phyloP scores from a whole-genome alignment of 1,140 invertebrate genomes.

The Megalopta genalis region DNA sequence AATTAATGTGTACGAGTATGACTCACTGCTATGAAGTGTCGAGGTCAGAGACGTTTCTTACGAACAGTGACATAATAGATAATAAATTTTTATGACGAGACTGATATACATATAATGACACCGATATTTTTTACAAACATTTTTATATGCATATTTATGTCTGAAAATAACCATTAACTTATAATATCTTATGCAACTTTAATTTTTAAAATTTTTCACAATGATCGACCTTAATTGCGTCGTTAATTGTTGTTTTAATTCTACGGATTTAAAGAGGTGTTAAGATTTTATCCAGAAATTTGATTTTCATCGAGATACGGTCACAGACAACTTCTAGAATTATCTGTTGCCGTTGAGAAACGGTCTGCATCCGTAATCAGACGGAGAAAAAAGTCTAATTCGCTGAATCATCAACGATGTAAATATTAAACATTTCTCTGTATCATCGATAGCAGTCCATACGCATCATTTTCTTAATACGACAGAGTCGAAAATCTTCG shows the following conservation, averaged over 20 bases:
- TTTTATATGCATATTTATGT: too few species aligned
- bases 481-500: neutral
- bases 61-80: neutral
- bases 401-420: neutral
- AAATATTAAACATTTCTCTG: constrained; percentile 33
- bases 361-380: too few species aligned
- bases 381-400: constrained; percentile 6
- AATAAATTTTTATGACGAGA: neutral
- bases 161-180: too few species aligned
- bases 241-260: neutral
- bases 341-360: neutral
- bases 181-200: too few species aligned
- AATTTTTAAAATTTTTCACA: too few species aligned
- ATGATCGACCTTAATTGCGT: too few species aligned
- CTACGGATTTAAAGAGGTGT: neutral
- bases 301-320: constrained; percentile 9
- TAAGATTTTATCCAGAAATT: neutral
- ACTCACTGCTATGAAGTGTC: neutral
- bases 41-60: neutral
- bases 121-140: too few species aligned
- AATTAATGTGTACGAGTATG: neutral
- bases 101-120: neutral
- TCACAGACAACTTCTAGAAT: constrained; percentile 6
- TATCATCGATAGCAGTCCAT: neutral
- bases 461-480: neutral